Conservation (phyloP, 2,113 vertebrate genomes). For the Lethenteron camtschaticum region DNA sequence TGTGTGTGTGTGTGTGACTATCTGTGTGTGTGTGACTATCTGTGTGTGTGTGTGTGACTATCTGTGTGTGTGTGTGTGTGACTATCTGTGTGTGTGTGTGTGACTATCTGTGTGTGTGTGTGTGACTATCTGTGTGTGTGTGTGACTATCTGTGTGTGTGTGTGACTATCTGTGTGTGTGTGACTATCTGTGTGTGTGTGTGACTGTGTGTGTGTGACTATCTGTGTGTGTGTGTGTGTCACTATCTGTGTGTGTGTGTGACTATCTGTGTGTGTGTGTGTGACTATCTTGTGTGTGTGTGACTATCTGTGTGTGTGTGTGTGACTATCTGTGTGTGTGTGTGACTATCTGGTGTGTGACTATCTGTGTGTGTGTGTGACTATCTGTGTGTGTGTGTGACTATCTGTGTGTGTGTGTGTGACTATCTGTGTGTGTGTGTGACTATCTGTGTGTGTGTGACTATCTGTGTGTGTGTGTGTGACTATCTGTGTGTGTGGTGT, state of each 20-base stretch:
- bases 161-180: not conserved
- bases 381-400: no score
- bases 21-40: slow-evolving; percentile 9
- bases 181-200: slow-evolving; percentile 6
- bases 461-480: slow-evolving; percentile 9
- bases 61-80: slow-evolving; percentile 5
- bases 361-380: no score
- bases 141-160: no score
- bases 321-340: no score
- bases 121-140: not conserved
- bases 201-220: slow-evolving; percentile 2
- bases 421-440: slow-evolving; percentile 6
- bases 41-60: slow-evolving; percentile 1
- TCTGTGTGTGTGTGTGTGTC: no score
- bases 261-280: no score
- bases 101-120: slow-evolving; percentile 12
- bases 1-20: slow-evolving; percentile 9
- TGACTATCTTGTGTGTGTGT: no score
- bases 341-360: no score
- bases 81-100: slow-evolving; percentile 8
- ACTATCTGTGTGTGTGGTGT: slow-evolving; percentile 12
- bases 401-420: slow-evolving; percentile 2
- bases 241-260: no score
- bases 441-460: no score
- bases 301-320: no score